These are phyloP conservation scores for Adelges cooleyi DNA, from an alignment of 1,140 invertebrate species.

Conservation along the genomic window DNA sequence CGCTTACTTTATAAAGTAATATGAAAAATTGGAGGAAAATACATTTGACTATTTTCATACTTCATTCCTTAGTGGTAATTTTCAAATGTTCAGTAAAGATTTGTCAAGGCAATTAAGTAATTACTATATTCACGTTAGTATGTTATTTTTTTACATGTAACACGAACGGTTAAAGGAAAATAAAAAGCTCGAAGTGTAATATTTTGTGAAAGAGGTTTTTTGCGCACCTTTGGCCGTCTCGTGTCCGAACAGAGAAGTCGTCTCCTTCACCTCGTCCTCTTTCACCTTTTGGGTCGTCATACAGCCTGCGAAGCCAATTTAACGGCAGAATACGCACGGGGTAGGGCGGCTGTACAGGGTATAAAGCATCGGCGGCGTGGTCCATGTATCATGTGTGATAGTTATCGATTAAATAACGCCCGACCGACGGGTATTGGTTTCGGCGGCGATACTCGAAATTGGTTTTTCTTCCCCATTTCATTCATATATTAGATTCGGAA, in stretches of 20 bases:
- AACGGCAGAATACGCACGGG: conserved; percentile 22
- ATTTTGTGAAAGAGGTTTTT: not conserved
- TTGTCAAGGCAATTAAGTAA: too few relatives aligned
- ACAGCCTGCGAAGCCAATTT: conserved; percentile 18
- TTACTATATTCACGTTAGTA: too few relatives aligned
- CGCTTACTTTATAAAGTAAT: too few relatives aligned
- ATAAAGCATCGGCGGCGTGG: not conserved
- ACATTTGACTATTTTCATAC: too few relatives aligned
- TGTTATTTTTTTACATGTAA: too few relatives aligned
- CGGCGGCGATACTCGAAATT: conserved; percentile 31
- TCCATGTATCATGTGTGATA: conserved; percentile 29
- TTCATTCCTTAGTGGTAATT: too few relatives aligned
- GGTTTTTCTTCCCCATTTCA: conserved; percentile 31
- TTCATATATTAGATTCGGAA: conserved; percentile 31
- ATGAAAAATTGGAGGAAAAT: too few relatives aligned
- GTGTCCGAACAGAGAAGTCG: not conserved
- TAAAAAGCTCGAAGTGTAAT: too few relatives aligned
- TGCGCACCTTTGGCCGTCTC: not conserved
- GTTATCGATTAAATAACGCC: conserved; percentile 31
- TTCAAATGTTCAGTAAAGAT: too few relatives aligned
- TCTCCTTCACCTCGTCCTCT: not conserved
- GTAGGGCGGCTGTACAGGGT: not conserved
- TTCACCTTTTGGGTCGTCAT: not conserved
- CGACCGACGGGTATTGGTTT: conserved; percentile 30
- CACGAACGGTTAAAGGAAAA: too few relatives aligned